phyloP scores from a whole-genome alignment of 2,113 vertebrate species.

The Galbula dea region DNA sequence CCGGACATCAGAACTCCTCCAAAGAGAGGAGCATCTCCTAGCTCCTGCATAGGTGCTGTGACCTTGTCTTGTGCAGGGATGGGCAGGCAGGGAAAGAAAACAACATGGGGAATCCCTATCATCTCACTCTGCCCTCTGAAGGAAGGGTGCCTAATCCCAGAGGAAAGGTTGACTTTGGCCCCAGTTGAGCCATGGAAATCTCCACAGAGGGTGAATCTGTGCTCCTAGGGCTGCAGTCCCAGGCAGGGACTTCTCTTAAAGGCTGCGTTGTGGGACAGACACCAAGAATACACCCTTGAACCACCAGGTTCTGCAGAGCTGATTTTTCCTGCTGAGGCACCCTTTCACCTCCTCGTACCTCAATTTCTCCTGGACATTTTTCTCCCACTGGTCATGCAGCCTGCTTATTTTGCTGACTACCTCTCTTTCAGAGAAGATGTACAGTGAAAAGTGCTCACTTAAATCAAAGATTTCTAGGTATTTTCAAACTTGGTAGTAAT shows the following conservation, averaged over 20 bases:
- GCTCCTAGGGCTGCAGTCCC: rapidly evolving
- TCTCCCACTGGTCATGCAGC: not conserved
- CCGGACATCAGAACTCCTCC: not conserved
- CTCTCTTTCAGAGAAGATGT: not conserved
- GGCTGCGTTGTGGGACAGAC: not conserved
- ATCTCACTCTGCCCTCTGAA: not conserved
- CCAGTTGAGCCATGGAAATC: rapidly evolving
- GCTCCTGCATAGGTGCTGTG: not conserved
- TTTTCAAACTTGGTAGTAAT: not conserved
- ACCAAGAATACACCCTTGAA: not conserved
- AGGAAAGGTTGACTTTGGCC: not conserved
- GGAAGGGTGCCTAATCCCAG: not conserved
- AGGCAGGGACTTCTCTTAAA: not conserved
- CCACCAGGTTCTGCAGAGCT: not conserved
- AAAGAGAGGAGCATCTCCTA: not conserved
- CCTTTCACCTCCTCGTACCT: not conserved
- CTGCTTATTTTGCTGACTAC: not conserved
- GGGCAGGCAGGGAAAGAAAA: not conserved
- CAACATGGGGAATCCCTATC: not conserved
- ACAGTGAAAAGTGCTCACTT: not conserved
- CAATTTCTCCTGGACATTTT: not conserved
- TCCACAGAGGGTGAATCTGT: not conserved
- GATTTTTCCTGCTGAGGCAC: not conserved
- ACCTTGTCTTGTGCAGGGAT: not conserved
- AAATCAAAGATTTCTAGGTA: not conserved